phyloP scores from a whole-genome alignment of 2,797 vertebrate species.

The Etheostoma nigrum region DNA sequence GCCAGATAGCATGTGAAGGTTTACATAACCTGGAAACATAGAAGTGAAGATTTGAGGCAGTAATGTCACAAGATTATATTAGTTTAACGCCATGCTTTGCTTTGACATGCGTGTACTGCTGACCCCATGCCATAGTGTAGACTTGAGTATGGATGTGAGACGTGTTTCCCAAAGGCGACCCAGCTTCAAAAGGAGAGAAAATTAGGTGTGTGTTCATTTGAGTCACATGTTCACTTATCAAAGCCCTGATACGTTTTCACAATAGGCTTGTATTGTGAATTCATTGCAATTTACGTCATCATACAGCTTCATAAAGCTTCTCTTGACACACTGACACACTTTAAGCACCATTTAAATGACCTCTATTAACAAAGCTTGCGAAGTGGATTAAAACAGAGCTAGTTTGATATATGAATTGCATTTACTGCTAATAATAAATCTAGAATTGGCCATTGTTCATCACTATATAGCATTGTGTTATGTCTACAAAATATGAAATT shows the following conservation, averaged over 20 bases:
- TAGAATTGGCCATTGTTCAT: neutral
- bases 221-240: slow-evolving; percentile 20
- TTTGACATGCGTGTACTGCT: slow-evolving; percentile 27
- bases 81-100: slow-evolving; percentile 25
- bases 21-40: slow-evolving; percentile 52
- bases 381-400: neutral
- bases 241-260: slow-evolving; percentile 11
- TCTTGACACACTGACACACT: neutral
- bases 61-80: slow-evolving; percentile 11
- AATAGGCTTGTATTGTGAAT: slow-evolving; percentile 14
- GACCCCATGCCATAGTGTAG: slow-evolving; percentile 33
- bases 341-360: neutral
- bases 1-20: slow-evolving; percentile 39
- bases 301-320: neutral
- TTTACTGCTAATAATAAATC: neutral
- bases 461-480: neutral
- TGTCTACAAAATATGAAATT: neutral
- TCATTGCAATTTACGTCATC: neutral
- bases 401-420: neutral
- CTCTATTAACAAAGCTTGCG: neutral
- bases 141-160: slow-evolving; percentile 21
- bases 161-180: slow-evolving; percentile 1
- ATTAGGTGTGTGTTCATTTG: slow-evolving; percentile 13
- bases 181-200: slow-evolving; percentile 18
- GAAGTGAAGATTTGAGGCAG: slow-evolving; percentile 39